phyloP scores from a whole-genome alignment of 2,113 vertebrate genomes.

The Danionella cerebrum region DNA sequence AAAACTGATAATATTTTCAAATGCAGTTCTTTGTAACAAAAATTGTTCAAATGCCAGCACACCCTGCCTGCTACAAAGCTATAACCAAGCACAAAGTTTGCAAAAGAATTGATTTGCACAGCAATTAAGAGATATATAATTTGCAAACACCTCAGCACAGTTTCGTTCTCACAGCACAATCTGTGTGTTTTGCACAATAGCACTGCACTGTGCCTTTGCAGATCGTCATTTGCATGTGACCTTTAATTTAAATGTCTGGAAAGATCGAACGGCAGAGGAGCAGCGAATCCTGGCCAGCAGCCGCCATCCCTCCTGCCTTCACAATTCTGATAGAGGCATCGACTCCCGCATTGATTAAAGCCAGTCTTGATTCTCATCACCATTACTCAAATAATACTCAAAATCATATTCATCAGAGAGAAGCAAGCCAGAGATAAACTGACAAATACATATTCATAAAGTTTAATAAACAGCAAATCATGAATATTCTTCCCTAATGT shows the following conservation, averaged over 20 bases:
- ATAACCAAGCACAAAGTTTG: not conserved
- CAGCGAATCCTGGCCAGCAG: constrained; percentile 13
- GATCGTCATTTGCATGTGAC: constrained; percentile 44
- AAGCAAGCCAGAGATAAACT: not conserved
- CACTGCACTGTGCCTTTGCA: constrained; percentile 11
- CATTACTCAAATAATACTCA: not conserved
- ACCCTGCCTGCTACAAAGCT: not conserved
- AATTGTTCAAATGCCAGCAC: too few relatives aligned
- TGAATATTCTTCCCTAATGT: too few relatives aligned
- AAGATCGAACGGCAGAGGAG: constrained; percentile 38
- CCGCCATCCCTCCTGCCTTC: not conserved
- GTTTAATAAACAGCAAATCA: too few relatives aligned
- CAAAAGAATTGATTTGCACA: not conserved
- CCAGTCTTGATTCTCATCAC: not conserved
- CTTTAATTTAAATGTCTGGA: constrained; percentile 44
- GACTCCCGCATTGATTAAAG: constrained; percentile 22
- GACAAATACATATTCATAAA: not conserved
- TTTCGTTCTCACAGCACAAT: constrained; percentile 9
- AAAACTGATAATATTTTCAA: too few relatives aligned
- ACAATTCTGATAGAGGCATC: constrained; percentile 12
- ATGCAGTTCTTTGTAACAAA: too few relatives aligned
- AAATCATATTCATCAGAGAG: not conserved
- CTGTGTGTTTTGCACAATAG: constrained; percentile 25
- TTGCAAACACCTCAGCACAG: not conserved
- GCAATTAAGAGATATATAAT: not conserved